Conservation (phyloP, 2,113 vertebrate genomes). For the Ameiurus melas region DNA sequence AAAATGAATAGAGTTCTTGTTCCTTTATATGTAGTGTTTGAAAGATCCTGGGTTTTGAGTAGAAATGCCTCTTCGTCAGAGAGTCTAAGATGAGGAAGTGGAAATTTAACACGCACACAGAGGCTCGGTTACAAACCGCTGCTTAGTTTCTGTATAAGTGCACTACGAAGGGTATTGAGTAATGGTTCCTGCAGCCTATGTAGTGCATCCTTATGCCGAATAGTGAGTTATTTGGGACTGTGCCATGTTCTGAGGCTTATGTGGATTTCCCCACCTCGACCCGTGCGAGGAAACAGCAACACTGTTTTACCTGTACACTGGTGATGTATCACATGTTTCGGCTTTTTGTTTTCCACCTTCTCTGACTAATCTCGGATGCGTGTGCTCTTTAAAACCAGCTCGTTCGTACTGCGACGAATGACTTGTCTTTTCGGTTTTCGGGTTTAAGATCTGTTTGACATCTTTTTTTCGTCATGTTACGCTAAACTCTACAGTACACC, state of each 20-base stretch:
- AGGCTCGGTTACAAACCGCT: background rate
- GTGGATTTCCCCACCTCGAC: constrained; percentile 39
- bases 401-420: background rate
- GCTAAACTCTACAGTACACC: background rate
- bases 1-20: background rate
- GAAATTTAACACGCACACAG: background rate
- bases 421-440: background rate
- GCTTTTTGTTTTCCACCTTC: background rate
- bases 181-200: background rate
- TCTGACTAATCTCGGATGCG: background rate
- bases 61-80: constrained; percentile 20
- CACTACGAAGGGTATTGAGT: background rate
- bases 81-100: constrained; percentile 47
- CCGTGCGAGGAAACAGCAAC: constrained; percentile 1
- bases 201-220: background rate
- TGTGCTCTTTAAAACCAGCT: background rate
- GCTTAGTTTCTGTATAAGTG: background rate
- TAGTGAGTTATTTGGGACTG: background rate
- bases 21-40: background rate
- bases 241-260: background rate
- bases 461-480: no score
- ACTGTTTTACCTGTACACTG: background rate
- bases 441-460: background rate
- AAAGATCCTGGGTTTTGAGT: background rate
- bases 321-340: background rate